Conservation (phyloP, 92 coral and sea anemone genomes). For the Umimayanthus chanpuru region DNA sequence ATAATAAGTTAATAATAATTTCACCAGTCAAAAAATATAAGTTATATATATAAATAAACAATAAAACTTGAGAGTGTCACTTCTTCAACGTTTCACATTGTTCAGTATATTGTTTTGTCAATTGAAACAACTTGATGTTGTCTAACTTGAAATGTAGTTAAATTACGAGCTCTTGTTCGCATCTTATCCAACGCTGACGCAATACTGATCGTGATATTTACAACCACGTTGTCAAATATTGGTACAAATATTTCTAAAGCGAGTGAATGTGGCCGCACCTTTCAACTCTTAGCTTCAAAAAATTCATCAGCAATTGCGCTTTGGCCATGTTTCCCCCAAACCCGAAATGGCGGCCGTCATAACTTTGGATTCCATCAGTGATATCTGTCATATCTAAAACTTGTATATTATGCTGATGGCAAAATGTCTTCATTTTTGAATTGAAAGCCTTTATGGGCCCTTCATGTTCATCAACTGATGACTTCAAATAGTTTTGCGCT, state of each 20-base stretch:
- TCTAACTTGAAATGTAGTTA: too few relatives aligned
- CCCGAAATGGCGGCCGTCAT: conserved; percentile 65
- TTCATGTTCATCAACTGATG: conserved; percentile 40
- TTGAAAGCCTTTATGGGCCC: conserved; percentile 49
- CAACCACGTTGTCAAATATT: background rate
- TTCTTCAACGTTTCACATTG: too few relatives aligned
- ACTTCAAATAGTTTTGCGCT: conserved; percentile 64
- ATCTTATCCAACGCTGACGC: too few relatives aligned
- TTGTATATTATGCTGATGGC: conserved; percentile 45
- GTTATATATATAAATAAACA: too few relatives aligned
- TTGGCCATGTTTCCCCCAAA: conserved; percentile 65
- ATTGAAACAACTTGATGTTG: too few relatives aligned
- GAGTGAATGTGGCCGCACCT: background rate
- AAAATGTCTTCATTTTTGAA: conserved; percentile 53
- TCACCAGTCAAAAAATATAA: too few relatives aligned
- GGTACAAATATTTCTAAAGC: background rate
- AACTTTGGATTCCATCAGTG: conserved; percentile 56
- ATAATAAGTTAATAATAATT: too few relatives aligned
- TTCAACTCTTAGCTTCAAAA: conserved; percentile 51
- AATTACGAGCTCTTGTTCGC: too few relatives aligned
- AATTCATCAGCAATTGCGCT: conserved; percentile 66
- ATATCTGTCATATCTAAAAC: conserved; percentile 53
- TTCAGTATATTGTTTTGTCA: too few relatives aligned
- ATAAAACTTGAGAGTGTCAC: too few relatives aligned
- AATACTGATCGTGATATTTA: too few relatives aligned